Conservation (phyloP, 2,888 invertebrate genomes). For the Spilarctia lutea region DNA sequence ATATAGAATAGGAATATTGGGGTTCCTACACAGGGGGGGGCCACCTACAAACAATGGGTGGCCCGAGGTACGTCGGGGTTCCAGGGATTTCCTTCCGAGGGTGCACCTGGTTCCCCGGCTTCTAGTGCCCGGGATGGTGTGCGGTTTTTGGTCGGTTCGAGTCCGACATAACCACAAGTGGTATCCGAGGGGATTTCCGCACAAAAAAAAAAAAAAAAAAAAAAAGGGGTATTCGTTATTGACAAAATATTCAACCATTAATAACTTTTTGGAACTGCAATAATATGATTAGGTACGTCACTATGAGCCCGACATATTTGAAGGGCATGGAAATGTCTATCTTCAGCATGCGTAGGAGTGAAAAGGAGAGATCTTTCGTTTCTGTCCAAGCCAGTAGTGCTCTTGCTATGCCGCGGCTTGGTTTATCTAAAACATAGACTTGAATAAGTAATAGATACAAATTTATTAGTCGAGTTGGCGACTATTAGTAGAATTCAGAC, state of each 20-base stretch:
- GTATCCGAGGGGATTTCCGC: too few relatives aligned
- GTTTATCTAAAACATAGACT: slow-evolving; percentile 66
- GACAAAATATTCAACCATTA: slow-evolving; percentile 32
- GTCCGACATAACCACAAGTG: too few relatives aligned
- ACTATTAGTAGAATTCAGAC: not conserved
- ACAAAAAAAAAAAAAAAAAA: too few relatives aligned
- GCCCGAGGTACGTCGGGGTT: too few relatives aligned
- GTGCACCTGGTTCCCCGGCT: too few relatives aligned
- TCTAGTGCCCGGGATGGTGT: too few relatives aligned
- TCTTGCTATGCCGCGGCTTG: slow-evolving; percentile 67
- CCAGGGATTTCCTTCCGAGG: too few relatives aligned
- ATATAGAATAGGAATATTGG: too few relatives aligned
- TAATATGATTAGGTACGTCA: slow-evolving; percentile 76
- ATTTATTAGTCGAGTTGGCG: not conserved
- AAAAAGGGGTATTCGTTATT: too few relatives aligned
- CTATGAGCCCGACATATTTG: slow-evolving; percentile 69
- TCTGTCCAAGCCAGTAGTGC: slow-evolving; percentile 72
- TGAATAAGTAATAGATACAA: slow-evolving; percentile 6
- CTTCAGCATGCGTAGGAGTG: slow-evolving; percentile 72
- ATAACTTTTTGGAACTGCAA: slow-evolving; percentile 75
- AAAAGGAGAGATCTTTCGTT: slow-evolving; percentile 71
- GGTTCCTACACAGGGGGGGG: too few relatives aligned
- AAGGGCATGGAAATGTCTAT: slow-evolving; percentile 76
- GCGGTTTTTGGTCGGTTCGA: too few relatives aligned
- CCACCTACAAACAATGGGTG: too few relatives aligned